Conservation (phyloP, 2,888 invertebrate genomes). For the Epistrophe grossulariae region DNA sequence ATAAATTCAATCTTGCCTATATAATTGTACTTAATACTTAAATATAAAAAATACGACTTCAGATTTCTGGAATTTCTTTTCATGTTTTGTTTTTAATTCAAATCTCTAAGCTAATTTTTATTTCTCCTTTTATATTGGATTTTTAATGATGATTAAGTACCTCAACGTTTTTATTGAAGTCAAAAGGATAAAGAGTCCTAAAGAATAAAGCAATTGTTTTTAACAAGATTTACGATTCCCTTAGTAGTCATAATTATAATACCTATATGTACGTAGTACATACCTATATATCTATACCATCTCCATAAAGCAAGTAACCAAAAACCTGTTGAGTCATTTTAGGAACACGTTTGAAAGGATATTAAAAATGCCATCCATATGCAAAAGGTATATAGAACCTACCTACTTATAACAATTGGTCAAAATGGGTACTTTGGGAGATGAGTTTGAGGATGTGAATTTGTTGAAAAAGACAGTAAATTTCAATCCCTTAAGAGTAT, state of each 20-base stretch:
- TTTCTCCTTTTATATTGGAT: not conserved
- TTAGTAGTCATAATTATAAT: not conserved
- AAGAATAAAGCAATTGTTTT: constrained; percentile 13
- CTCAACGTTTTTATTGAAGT: not conserved
- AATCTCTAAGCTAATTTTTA: not conserved
- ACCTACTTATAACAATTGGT: not conserved
- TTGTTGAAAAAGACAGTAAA: constrained; percentile 4
- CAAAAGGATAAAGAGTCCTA: not conserved
- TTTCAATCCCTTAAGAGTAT: not conserved
- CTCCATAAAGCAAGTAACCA: not conserved
- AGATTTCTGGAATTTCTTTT: not conserved
- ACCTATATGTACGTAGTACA: too few species aligned
- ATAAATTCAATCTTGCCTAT: too few species aligned
- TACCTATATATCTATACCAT: not conserved
- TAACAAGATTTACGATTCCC: constrained; percentile 17
- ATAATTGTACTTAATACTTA: too few species aligned
- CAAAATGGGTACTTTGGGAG: constrained; percentile 1
- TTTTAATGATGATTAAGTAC: constrained; percentile 3
- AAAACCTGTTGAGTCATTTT: not conserved
- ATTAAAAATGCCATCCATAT: not conserved
- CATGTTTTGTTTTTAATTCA: not conserved
- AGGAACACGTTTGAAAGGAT: not conserved
- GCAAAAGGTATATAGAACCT: not conserved
- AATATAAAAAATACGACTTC: too few species aligned
- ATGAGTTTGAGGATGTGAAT: not conserved